Percentiles rank a stretch among this genome's conserved stretches.
These are phyloP conservation scores for Andrena cerasifolii DNA, from an alignment of 1,140 invertebrate genomes.

Conservation along the genomic window DNA sequence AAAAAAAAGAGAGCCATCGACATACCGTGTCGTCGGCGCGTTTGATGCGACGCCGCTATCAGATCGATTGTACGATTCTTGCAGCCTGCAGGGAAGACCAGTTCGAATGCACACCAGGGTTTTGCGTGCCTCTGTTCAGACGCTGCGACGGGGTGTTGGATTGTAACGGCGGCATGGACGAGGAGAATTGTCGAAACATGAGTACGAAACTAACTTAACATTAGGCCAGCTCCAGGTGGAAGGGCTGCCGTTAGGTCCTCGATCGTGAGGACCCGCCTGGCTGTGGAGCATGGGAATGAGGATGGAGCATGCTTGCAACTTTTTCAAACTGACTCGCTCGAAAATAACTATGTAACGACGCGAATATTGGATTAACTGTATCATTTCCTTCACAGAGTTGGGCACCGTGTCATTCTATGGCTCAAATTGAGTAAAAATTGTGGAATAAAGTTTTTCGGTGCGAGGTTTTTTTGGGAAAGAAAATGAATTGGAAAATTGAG, in stretches of 20 bases:
- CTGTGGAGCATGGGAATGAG: constrained; percentile 6
- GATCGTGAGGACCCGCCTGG: too few species aligned
- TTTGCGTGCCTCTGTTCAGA: constrained; percentile 85
- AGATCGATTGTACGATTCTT: constrained; percentile 75
- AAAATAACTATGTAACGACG: too few species aligned
- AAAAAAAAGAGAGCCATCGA: not conserved
- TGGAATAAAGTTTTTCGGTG: too few species aligned
- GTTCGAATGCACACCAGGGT: constrained; percentile 84
- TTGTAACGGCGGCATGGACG: constrained; percentile 87
- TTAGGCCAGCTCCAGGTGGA: not conserved
- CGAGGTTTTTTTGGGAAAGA: too few species aligned
- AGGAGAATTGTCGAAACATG: constrained; percentile 83
- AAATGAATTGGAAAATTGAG: too few species aligned
- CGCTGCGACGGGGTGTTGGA: constrained; percentile 88
- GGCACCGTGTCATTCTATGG: too few species aligned
- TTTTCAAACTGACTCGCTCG: not conserved
- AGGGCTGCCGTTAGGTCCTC: not conserved
- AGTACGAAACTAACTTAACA: constrained; percentile 69
- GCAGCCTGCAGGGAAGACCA: constrained; percentile 80
- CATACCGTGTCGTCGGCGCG: not conserved
- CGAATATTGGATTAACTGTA: too few species aligned
- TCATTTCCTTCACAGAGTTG: too few species aligned
- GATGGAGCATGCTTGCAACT: not conserved
- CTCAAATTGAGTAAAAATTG: too few species aligned
- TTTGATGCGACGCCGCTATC: constrained; percentile 32